Percentiles rank a stretch among this genome's conserved stretches.
Conservation (phyloP, 1,140 invertebrate genomes). For the Zaprionus ornatus region DNA sequence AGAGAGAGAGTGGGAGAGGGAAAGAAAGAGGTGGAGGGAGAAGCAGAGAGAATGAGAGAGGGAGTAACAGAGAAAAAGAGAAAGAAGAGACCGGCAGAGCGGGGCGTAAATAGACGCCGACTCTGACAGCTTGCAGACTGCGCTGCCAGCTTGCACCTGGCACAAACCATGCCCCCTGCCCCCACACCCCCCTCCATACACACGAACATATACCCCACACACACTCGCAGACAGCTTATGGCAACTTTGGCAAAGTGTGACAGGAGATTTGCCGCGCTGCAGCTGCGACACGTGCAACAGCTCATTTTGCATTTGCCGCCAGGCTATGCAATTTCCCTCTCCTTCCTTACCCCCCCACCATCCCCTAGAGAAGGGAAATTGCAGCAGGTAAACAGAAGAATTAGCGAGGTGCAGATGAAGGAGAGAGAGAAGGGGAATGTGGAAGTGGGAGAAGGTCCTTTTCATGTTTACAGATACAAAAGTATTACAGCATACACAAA, state of each 20-base stretch:
- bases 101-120: background rate
- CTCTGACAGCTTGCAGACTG: constrained; percentile 34
- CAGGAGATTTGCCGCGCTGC: constrained; percentile 40
- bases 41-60: constrained; percentile 5
- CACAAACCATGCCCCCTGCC: too few relatives aligned
- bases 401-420: background rate
- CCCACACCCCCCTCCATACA: background rate
- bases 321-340: background rate
- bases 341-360: too few relatives aligned
- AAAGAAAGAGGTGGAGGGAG: background rate
- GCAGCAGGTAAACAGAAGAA: background rate
- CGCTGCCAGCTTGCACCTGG: constrained; percentile 10
- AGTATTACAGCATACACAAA: too few relatives aligned
- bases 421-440: background rate
- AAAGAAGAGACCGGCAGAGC: background rate
- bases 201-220: background rate
- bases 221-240: constrained; percentile 11
- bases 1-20: constrained; percentile 27
- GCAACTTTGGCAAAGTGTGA: constrained; percentile 32
- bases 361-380: background rate
- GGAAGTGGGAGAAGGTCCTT: background rate
- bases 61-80: background rate
- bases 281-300: constrained; percentile 41
- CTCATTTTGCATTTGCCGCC: constrained; percentile 15
- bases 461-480: too few relatives aligned